These are phyloP conservation scores for Yponomeuta cagnagella DNA, from an alignment of 2,888 invertebrate genomes.

Conservation along the genomic window DNA sequence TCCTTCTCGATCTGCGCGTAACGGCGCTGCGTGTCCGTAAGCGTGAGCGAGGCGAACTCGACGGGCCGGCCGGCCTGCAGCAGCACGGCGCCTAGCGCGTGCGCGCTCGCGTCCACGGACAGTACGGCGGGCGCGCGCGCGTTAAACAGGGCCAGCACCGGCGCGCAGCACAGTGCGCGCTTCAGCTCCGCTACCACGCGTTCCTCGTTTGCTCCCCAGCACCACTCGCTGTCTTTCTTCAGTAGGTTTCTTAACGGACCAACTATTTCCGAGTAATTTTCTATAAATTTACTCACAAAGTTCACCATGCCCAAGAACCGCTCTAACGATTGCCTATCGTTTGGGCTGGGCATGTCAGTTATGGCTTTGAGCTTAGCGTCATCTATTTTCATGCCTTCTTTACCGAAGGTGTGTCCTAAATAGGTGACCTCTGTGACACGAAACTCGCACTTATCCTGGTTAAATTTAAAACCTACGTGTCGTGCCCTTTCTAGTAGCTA, in stretches of 20 bases:
- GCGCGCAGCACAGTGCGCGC: constrained; percentile 15
- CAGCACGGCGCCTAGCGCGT: constrained; percentile 20
- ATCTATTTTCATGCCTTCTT: background rate
- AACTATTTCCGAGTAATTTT: constrained; percentile 18
- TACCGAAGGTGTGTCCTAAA: constrained; percentile 7
- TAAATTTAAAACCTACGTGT: constrained; percentile 24
- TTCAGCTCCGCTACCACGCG: constrained; percentile 19
- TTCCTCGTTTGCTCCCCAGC: constrained; percentile 6
- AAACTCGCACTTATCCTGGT: constrained; percentile 21
- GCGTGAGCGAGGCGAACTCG: too few species aligned
- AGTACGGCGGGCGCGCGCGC: constrained; percentile 17
- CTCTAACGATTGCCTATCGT: background rate
- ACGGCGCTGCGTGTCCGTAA: too few species aligned
- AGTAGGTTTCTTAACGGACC: background rate
- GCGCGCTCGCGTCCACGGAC: background rate
- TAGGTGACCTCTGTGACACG: constrained; percentile 3
- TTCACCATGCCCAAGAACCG: constrained; percentile 11
- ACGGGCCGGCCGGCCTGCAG: too few species aligned
- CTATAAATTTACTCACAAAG: constrained; percentile 22
- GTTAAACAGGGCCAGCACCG: constrained; percentile 21
- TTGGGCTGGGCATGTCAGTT: background rate
- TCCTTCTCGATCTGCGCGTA: too few species aligned
- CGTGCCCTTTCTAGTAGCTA: constrained; percentile 15
- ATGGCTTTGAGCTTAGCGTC: constrained; percentile 4
- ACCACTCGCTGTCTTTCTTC: constrained; percentile 8